Conservation (phyloP, 1,140 invertebrate species). For the Monochamus saltuarius region DNA sequence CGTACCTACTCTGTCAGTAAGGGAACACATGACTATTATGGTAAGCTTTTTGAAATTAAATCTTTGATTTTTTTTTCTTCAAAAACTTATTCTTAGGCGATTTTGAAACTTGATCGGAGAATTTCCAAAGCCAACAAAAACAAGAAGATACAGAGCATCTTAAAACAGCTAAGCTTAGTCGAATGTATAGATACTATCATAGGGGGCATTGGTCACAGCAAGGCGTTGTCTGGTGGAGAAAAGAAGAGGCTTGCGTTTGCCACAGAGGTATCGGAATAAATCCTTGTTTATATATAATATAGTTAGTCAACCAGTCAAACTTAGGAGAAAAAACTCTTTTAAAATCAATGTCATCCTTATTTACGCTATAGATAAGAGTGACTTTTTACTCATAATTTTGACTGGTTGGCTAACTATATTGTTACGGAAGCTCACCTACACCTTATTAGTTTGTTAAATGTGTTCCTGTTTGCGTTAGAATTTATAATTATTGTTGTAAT, state of each 20-base stretch:
- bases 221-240: slow-evolving; percentile 92
- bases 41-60: slow-evolving; percentile 53
- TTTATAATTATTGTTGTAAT: too few species aligned
- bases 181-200: slow-evolving; percentile 73
- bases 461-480: too few species aligned
- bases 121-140: slow-evolving; percentile 60
- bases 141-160: slow-evolving; percentile 67
- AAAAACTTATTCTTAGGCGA: slow-evolving; percentile 60
- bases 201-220: slow-evolving; percentile 67
- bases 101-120: slow-evolving; percentile 74
- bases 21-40: slow-evolving; percentile 89
- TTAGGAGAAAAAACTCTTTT: too few species aligned
- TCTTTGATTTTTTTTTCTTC: background rate
- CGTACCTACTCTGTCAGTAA: slow-evolving; percentile 81
- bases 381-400: too few species aligned
- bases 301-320: too few species aligned
- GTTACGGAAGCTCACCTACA: too few species aligned
- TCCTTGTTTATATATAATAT: too few species aligned
- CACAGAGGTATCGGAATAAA: slow-evolving; percentile 69
- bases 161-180: slow-evolving; percentile 72
- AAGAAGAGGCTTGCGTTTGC: slow-evolving; percentile 91
- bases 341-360: too few species aligned
- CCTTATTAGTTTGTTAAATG: too few species aligned
- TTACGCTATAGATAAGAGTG: too few species aligned
- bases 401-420: too few species aligned